Evolutionary conservation across 2,888 invertebrate genomes (phyloP), one percentile per base, ranked within the genome.

Genomic region (Sesia apiformis): DNA sequence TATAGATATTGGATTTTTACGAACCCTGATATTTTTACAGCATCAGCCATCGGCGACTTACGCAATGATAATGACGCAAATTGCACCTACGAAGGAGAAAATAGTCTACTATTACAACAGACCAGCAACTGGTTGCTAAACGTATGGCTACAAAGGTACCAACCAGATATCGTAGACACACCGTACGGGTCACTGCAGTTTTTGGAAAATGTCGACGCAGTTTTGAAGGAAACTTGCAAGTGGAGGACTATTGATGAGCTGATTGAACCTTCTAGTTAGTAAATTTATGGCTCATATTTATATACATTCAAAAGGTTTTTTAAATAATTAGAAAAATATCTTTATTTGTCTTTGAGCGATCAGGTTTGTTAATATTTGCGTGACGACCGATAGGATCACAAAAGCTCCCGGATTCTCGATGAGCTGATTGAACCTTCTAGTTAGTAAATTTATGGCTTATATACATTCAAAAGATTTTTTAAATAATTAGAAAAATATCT

Each of bases 81-180:
- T 81, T 94, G 94, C 71, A 97, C 94, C 0, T 97, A 96, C 73
- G 97, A 97, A 81, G 97, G 97, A 0, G 97, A 97, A 86, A 97
- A 96, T 86, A 96, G 96, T 70, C 94, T 97, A 0, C 84, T 97
- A 7, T 91, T 96, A 54, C 97, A 97, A 79, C 96, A 96, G 89
- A 92, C 95, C 52, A 94, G 95, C 80, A 97, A 97, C 84, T 97
- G 96, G 93, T 86, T 97, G 7, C 76, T 97, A 38, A 90, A 81
- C 59, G 79, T 92, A 42, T 94, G 93, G 93, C 72, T 84, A 0
- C 69, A 81, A 38, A 59, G 91, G 3, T 58, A 67, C 43, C 65
- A 72, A 52, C 70, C 88, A 39, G 74, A 82, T 8, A 53, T 66
- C 0, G 78, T 91, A 56, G 81, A 86, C 55, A 90, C 93, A 0